These are phyloP conservation scores for Melanotaenia nigrans DNA, from an alignment of 2,797 vertebrate genomes.

Conservation along the genomic window DNA sequence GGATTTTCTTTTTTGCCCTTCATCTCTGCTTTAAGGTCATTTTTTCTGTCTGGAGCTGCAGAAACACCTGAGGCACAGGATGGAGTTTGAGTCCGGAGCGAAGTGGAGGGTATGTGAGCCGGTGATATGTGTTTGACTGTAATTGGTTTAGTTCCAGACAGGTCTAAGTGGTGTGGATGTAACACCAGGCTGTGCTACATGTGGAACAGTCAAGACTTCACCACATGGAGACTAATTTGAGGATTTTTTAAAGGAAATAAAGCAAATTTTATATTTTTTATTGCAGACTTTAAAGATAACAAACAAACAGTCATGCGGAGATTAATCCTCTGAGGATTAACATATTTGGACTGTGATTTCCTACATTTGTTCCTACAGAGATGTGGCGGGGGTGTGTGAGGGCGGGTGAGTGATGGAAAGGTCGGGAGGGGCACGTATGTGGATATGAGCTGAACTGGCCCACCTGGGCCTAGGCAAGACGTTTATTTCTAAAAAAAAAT, in stretches of 20 bases:
- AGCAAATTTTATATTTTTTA: not conserved
- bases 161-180: slow-evolving; percentile 43
- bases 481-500: too few relatives aligned
- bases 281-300: slow-evolving; percentile 24
- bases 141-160: slow-evolving; percentile 61
- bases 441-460: too few relatives aligned
- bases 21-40: slow-evolving; percentile 29
- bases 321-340: slow-evolving; percentile 33
- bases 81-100: slow-evolving; percentile 25
- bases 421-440: too few relatives aligned
- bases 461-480: too few relatives aligned
- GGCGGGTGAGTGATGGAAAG: too few relatives aligned
- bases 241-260: not conserved
- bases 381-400: too few relatives aligned
- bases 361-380: not conserved
- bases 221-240: slow-evolving; percentile 6
- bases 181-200: slow-evolving; percentile 15
- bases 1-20: not conserved
- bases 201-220: slow-evolving; percentile 21
- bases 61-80: slow-evolving; percentile 52
- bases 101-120: slow-evolving; percentile 35
- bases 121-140: slow-evolving; percentile 51
- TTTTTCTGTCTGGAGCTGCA: slow-evolving; percentile 34
- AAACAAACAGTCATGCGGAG: slow-evolving; percentile 9
- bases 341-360: slow-evolving; percentile 30